phyloP scores from a whole-genome alignment of 2,797 vertebrate species.

The Hybognathus amarus region DNA sequence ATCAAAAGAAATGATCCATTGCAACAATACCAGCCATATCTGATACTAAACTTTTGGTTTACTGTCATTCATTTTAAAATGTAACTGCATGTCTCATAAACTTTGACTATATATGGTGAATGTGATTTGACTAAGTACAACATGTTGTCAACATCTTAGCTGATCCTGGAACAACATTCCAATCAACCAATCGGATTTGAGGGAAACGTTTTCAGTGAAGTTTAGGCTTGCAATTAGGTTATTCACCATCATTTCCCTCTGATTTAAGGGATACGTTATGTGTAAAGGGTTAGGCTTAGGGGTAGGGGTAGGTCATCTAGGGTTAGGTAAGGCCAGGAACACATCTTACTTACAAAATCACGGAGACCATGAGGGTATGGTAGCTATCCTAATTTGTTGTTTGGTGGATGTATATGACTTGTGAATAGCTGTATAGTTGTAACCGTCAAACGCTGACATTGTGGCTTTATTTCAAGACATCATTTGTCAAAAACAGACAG shows the following conservation, averaged over 20 bases:
- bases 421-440: not conserved
- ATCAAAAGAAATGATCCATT: slow-evolving; percentile 35
- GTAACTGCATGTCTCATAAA: not conserved
- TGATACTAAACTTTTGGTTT: not conserved
- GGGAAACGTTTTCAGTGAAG: not conserved
- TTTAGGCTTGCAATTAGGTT: not conserved
- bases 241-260: not conserved
- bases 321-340: too few species aligned
- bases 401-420: not conserved
- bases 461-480: not conserved
- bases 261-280: not conserved
- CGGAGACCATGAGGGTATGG: not conserved
- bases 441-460: not conserved
- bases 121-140: too few species aligned
- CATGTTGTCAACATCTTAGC: too few species aligned
- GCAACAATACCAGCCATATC: slow-evolving; percentile 28
- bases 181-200: too few species aligned
- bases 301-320: too few species aligned
- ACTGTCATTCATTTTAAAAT: not conserved
- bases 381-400: not conserved
- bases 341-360: too few species aligned
- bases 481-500: slow-evolving; percentile 17
- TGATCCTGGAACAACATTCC: not conserved
- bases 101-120: not conserved
- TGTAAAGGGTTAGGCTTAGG: too few species aligned